phyloP scores from a whole-genome alignment of 53 echinoderm and acorn worm species.

The Arbacia lixula region DNA sequence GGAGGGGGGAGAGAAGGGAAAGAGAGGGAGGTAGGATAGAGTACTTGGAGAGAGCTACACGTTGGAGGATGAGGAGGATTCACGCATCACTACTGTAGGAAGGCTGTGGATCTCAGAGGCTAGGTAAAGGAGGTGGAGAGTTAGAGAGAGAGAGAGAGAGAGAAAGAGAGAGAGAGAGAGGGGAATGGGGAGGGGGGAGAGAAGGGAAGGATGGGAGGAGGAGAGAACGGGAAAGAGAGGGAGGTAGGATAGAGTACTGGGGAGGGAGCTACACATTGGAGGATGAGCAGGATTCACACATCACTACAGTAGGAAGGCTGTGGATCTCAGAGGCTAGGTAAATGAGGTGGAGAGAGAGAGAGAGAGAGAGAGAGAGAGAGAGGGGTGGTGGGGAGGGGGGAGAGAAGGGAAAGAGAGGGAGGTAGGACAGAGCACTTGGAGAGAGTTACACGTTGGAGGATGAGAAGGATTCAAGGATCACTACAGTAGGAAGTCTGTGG shows the following conservation, averaged over 20 bases:
- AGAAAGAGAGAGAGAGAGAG: too few species aligned
- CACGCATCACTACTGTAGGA: slow-evolving; percentile 80
- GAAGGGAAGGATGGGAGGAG: too few species aligned
- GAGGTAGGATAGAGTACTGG: too few species aligned
- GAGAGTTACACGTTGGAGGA: slow-evolving; percentile 94
- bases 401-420: too few species aligned
- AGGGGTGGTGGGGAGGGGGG: too few species aligned
- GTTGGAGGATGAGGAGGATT: slow-evolving; percentile 92
- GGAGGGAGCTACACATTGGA: slow-evolving; percentile 94
- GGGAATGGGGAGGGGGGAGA: too few species aligned
- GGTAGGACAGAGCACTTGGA: slow-evolving; percentile 80
- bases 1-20: too few species aligned
- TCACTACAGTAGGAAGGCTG: slow-evolving; percentile 82
- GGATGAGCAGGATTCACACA: slow-evolving; percentile 91
- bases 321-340: slow-evolving; percentile 97
- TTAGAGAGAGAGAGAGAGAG: too few species aligned
- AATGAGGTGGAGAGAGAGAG: too few species aligned
- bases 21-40: too few species aligned
- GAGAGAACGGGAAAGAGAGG: too few species aligned
- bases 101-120: slow-evolving; percentile 93
- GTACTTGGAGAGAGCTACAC: slow-evolving; percentile 93
- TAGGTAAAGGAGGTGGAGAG: slow-evolving; percentile 67
- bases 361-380: too few species aligned
- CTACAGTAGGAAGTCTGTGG: slow-evolving; percentile 86
- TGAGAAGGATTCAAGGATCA: slow-evolving; percentile 91